phyloP scores from a whole-genome alignment of 2,113 vertebrate genomes.

The Corythaixoides concolor region DNA sequence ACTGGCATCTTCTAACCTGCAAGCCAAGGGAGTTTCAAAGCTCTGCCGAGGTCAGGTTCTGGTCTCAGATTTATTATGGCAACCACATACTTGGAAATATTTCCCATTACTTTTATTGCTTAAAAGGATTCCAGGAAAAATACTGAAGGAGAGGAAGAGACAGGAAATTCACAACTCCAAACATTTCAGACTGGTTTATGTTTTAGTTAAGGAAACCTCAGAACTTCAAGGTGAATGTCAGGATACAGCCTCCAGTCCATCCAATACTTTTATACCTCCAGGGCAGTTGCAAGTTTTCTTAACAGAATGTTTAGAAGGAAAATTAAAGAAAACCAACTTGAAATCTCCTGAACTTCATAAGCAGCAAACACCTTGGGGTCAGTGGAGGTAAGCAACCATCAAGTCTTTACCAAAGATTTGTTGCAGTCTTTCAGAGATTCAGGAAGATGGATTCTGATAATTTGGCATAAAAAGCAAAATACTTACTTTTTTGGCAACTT shows the following conservation, averaged over 20 bases:
- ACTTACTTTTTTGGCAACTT: background rate
- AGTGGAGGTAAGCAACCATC: background rate
- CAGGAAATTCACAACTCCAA: accelerated
- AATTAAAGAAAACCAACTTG: background rate
- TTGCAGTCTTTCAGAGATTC: background rate
- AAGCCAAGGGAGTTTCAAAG: background rate
- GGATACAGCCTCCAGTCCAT: background rate
- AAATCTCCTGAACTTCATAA: background rate
- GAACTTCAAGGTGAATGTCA: background rate
- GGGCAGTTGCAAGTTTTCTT: background rate
- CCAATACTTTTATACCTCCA: background rate
- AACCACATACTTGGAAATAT: background rate
- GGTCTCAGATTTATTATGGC: background rate
- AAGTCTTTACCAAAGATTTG: background rate
- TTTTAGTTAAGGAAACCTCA: background rate
- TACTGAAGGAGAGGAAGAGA: background rate
- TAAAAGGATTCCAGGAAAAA: background rate
- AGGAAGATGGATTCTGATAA: background rate
- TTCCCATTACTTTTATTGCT: background rate
- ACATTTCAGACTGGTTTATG: background rate
- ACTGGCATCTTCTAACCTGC: background rate
- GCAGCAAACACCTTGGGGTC: background rate
- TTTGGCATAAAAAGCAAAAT: background rate
- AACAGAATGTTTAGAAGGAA: background rate
- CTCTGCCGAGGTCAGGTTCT: background rate